Conservation (phyloP, 2,797 vertebrate species). For the Percopsis omiscomaycus region DNA sequence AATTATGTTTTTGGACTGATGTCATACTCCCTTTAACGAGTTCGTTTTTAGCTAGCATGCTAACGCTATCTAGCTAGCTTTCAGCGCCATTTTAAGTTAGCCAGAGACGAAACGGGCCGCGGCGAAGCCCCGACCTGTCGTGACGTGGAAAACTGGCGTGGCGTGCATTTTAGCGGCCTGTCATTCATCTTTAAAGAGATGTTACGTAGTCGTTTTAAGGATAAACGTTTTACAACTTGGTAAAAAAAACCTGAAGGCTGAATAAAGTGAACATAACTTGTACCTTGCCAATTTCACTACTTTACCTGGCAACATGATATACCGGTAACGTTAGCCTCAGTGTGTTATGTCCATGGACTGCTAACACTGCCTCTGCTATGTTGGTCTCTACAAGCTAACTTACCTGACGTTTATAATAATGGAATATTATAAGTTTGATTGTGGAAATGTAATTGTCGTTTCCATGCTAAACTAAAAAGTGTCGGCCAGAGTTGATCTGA, state of each 20-base stretch:
- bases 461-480: slow-evolving; percentile 2
- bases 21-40: slow-evolving; percentile 58
- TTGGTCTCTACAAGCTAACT: no score
- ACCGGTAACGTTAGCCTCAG: no score
- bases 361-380: not conserved
- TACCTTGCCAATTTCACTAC: not conserved
- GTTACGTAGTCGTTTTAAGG: slow-evolving; percentile 8
- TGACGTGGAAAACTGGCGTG: slow-evolving; percentile 61
- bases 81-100: slow-evolving; percentile 78
- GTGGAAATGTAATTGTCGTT: slow-evolving; percentile 30
- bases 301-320: no score
- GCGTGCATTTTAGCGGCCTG: slow-evolving; percentile 22
- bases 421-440: no score
- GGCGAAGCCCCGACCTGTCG: slow-evolving; percentile 60
- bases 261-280: not conserved
- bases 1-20: slow-evolving; percentile 22
- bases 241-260: no score
- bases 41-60: slow-evolving; percentile 42
- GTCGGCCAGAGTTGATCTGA: slow-evolving; percentile 18
- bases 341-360: not conserved
- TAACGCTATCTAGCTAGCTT: slow-evolving; percentile 45
- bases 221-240: no score
- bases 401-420: no score
- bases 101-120: slow-evolving; percentile 59
- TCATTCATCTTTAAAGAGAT: slow-evolving; percentile 12